These are phyloP conservation scores for Papilio machaon DNA, from an alignment of 1,140 invertebrate genomes.

Conservation along the genomic window DNA sequence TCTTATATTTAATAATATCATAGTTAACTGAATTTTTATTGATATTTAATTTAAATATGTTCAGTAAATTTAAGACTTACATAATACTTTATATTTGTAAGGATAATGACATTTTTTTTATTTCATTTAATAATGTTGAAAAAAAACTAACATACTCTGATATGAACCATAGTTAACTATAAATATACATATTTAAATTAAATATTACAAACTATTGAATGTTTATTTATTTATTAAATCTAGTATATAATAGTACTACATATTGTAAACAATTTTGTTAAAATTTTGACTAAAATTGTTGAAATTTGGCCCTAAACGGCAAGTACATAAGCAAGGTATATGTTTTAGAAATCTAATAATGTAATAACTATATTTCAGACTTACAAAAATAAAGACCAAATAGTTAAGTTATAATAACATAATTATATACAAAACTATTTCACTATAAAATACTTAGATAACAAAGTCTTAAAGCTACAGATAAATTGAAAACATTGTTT, in stretches of 20 bases:
- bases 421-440: constrained; percentile 8
- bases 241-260: not conserved
- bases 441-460: not conserved
- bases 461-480: not conserved
- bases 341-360: not conserved
- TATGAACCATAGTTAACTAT: not conserved
- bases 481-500: not conserved
- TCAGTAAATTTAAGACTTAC: not conserved
- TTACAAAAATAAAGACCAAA: constrained; percentile 12
- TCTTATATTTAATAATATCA: not conserved
- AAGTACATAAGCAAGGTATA: constrained; percentile 2
- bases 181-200: not conserved
- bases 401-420: constrained; percentile 10
- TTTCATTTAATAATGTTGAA: not conserved
- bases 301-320: not conserved
- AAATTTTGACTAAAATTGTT: not conserved
- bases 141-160: not conserved
- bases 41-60: not conserved
- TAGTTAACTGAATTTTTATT: not conserved
- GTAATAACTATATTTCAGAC: not conserved
- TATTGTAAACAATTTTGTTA: not conserved
- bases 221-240: not conserved
- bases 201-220: not conserved
- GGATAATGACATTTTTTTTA: not conserved
- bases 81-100: not conserved